Percentiles rank a stretch among this genome's conserved stretches.
These are phyloP conservation scores for Drosophila murphyi DNA, from an alignment of 1,140 invertebrate species.

Conservation along the genomic window DNA sequence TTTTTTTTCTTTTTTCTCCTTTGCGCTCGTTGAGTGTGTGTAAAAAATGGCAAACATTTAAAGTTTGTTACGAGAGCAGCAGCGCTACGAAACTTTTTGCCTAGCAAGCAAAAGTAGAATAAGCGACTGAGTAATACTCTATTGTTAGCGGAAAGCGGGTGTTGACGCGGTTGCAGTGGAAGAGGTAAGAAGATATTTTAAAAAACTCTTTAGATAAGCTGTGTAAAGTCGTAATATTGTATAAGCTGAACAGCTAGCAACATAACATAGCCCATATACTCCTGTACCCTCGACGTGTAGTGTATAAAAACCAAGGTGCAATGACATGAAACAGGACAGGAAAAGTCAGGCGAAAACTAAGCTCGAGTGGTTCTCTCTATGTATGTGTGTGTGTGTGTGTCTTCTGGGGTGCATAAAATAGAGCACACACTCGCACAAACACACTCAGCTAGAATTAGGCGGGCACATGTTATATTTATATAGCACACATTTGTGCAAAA, in stretches of 20 bases:
- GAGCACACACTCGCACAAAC: neutral
- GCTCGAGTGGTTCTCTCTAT: neutral
- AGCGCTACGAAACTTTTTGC: conserved; percentile 24
- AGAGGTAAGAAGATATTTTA: too few relatives aligned
- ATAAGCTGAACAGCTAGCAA: too few relatives aligned
- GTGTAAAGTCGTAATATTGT: too few relatives aligned
- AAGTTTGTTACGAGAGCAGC: conserved; percentile 48
- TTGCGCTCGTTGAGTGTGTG: conserved; percentile 12
- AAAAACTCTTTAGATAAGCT: too few relatives aligned
- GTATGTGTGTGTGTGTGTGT: conserved; percentile 8
- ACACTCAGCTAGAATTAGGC: conserved; percentile 13
- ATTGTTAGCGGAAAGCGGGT: neutral
- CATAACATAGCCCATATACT: neutral
- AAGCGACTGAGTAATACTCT: neutral
- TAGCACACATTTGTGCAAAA: conserved; percentile 47
- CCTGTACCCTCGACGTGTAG: neutral
- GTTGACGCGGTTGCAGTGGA: too few relatives aligned
- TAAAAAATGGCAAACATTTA: conserved; percentile 70
- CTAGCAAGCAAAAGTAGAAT: neutral
- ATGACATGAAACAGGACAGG: conserved; percentile 40
- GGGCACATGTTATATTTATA: conserved; percentile 52
- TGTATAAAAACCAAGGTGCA: conserved; percentile 50
- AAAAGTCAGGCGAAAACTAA: conserved; percentile 3
- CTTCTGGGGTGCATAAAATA: conserved; percentile 55
- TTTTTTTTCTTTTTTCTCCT: neutral